Base-by-base conservation (phyloP, 2,888 invertebrate genomes). In the Nasonovia ribisnigri region DNA sequence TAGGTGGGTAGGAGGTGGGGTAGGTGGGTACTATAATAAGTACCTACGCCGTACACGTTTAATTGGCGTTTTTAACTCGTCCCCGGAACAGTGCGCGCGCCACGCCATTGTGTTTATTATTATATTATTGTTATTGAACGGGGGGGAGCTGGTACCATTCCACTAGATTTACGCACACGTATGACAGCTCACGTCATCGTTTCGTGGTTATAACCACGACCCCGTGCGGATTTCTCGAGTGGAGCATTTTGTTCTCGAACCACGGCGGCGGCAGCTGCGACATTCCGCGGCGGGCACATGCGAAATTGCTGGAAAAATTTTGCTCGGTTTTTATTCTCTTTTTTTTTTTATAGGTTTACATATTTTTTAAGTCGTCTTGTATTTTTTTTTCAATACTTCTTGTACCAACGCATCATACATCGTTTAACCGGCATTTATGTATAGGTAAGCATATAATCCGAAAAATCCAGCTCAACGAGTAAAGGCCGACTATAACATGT, bases 21-120 rank as follows among this genome's bases (percentile, higher is more conserved):
- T 67, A 67, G n/a, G 6, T 57, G 54, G 54, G 24, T 57, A 24
- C 54, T 6, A 57, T 57, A 57, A 46, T 26, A 57, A 10, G 36
- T 20, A 8, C n/a, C 36, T 67, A 36, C 36, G 16, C 67, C 77
- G 77, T 77, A 90, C 57, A 26, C 88, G 84, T 93, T 93, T 93
- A 93, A 93, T 93, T 93, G 93, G 89, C 57, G 26, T 84, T 89
- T 89, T 93, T 89, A 93, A 93, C 93, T 93, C 84, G 84, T 93
- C 88, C 57, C n/a, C 67, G 16, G 48, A 51, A 43, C 46, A 43
- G 54, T 29, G 13, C 46, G 67, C 90, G 48, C 4, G 24, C n/a
- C 13, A n/a, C 10, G 8, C 29, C n/a, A 8, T 77, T 54, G 84
- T 91, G 57, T 29, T 46, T 42, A 29, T 84, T 84, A 84, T 43